A percentile compares a stretch with the other conserved stretches of the same genome.
Conservation (phyloP, 2,797 vertebrate genomes). For the Limnodromus scolopaceus region DNA sequence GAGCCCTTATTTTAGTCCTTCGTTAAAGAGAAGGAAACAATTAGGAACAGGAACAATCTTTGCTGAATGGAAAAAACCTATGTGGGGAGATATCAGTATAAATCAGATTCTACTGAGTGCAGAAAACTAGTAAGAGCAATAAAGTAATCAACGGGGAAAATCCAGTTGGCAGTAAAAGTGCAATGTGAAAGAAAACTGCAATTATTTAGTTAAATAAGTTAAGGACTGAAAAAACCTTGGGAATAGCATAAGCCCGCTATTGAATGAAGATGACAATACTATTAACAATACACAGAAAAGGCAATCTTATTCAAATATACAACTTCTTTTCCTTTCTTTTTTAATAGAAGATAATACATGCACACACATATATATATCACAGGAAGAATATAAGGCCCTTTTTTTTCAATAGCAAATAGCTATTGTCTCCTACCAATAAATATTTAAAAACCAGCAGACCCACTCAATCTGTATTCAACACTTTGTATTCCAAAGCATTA, state of each 20-base stretch:
- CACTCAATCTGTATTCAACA: neutral
- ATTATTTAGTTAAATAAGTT: neutral
- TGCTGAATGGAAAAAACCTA: neutral
- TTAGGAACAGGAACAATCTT: neutral
- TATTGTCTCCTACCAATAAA: neutral
- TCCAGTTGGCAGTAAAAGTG: neutral
- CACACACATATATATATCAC: neutral
- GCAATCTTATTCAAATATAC: neutral
- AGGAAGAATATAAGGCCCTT: neutral
- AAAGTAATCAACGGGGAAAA: neutral
- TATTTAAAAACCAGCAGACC: neutral
- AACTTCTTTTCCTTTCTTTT: neutral
- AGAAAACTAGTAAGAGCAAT: neutral
- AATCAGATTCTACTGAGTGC: neutral
- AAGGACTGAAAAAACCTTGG: neutral
- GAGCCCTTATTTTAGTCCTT: neutral
- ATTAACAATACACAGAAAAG: neutral
- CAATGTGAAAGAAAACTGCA: neutral
- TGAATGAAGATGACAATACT: neutral
- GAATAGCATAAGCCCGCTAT: neutral
- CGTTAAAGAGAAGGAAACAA: neutral
- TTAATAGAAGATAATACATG: neutral
- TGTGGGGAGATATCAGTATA: neutral
- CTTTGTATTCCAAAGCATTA: neutral
- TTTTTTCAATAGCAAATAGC: neutral